Conservation (phyloP, 2,797 vertebrate genomes). For the Echiichthys vipera region DNA sequence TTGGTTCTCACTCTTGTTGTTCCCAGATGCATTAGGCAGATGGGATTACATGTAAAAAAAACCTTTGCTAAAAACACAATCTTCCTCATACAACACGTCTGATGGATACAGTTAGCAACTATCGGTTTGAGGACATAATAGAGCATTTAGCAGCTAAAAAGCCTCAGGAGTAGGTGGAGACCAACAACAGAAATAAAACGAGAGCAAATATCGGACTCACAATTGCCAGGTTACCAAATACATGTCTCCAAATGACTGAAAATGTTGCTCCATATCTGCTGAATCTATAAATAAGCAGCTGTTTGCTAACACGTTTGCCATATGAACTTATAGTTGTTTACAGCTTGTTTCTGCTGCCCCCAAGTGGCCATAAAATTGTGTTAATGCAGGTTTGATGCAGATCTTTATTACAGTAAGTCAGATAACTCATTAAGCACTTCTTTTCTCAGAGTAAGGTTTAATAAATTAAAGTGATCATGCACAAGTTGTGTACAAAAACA, state of each 20-base stretch:
- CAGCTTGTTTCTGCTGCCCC: not conserved
- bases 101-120: not conserved
- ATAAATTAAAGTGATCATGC: constrained; percentile 99
- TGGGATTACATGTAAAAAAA: too few species aligned
- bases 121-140: not conserved
- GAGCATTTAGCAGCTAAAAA: too few species aligned
- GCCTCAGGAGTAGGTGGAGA: too few species aligned
- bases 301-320: not conserved
- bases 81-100: too few species aligned
- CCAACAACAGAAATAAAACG: not conserved
- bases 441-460: constrained; percentile 93
- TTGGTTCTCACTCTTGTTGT: too few species aligned
- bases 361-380: not conserved
- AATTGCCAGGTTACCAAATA: too few species aligned
- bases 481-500: constrained; percentile 87
- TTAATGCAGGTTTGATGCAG: not conserved
- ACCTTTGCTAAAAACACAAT: too few species aligned
- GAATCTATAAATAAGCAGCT: too few species aligned
- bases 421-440: constrained; percentile 37
- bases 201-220: not conserved
- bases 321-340: not conserved
- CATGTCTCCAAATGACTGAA: not conserved
- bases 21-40: too few species aligned
- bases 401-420: constrained; percentile 43
- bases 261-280: not conserved